Evolutionary conservation across 35 echinoderm and acorn worm genomes (phyloP), one percentile per base, ranked within the genome.

Genomic region (Hemicentrotus pulcherrimus): DNA sequence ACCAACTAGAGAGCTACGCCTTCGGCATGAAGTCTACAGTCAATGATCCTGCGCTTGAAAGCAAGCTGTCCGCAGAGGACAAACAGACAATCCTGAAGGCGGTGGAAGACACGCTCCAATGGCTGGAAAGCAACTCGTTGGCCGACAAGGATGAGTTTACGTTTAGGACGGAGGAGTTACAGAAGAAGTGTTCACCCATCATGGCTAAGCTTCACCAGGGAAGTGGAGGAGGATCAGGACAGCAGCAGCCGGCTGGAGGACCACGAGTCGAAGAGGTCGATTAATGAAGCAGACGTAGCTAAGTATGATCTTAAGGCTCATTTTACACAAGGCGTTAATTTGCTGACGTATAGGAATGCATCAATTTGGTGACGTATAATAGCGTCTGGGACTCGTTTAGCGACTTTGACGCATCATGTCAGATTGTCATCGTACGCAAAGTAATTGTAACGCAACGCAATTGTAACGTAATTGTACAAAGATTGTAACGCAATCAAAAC

Each of bases 231-330:
- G 46, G 88, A 19, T 47, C 87, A 9, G 61, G 48, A 19, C 33
- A 92, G 22, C 32, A 86, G n/a, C 60, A 93, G 30, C 11, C 48
- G 48, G 32, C 61, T 11, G 95, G 85, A 65, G 98, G 97, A 4
- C 98, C 98, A 33, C 97, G 94, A 46, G 97, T 99, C 46, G 98
- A 99, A 89, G 98, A 99, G 95, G 97, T 99, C 18, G 97, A 97
- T 88, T 97, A 97, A 90, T 90, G 88, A 6, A 30, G 4, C 24
- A n/a, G 15, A 78, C 28, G n/a, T 22, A 22, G n/a, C 19, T 78
- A 19, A 6, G 4, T 28, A 55, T 55, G 14, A 14, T 10, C 8
- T 8, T 4, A 55, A 10, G 50, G 50, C 14, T 55, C 50, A 55
- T 55, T 55, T 8, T 14, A 10, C 14, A 14, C 50, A 14, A 55